Evolutionary conservation across 2,888 invertebrate species (phyloP), one percentile per base, ranked within the genome.

Genomic region (Altica lythri): DNA sequence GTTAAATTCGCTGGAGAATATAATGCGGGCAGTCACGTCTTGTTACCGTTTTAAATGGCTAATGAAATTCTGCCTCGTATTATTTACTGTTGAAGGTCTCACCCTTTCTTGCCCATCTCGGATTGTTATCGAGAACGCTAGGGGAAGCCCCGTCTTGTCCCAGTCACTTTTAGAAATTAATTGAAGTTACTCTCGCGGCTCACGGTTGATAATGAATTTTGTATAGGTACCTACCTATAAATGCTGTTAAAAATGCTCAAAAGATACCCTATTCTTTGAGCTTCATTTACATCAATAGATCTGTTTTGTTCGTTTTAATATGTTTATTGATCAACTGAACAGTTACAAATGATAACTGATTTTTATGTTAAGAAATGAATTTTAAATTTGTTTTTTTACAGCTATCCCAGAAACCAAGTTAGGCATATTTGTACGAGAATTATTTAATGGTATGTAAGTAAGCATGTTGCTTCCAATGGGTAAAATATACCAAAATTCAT

Each of bases 1-100:
- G 17, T 29, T 29, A 30, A 29, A 32, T 40, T 40, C 27, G 25
- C 9, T 13, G 22, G 27, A 27, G 12, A 49, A 19, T 25, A 50
- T 43, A 45, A 51, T 45, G 19, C 43, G 51, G 30, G 44, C 25
- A 37, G 13, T 51, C 51, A 43, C 45, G 9, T 18, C 27, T 16
- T 51, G 51, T 38, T 51, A 51, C 51, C 51, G 4, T 27, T 38
- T 43, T 29, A 35, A 18, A n/a, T 19, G 42, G 42, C 27, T 42
- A 25, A 42, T 42, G 42, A 42, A 42, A 42, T 22, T 42, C 42
- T 27, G 27, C 18, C 25, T 5, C 12, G 42, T 25, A 25, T 42
- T 42, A 42, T 42, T 42, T 42, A 42, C 27, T 27, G 27, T 27
- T 8, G 27, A n/a, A 27, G 27, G 27, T 27, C 27, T 27, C n/a